Evolutionary conservation across 2,113 vertebrate species (phyloP), one percentile per base, ranked within the genome.

Genomic region (Tauraco erythrolophus): DNA sequence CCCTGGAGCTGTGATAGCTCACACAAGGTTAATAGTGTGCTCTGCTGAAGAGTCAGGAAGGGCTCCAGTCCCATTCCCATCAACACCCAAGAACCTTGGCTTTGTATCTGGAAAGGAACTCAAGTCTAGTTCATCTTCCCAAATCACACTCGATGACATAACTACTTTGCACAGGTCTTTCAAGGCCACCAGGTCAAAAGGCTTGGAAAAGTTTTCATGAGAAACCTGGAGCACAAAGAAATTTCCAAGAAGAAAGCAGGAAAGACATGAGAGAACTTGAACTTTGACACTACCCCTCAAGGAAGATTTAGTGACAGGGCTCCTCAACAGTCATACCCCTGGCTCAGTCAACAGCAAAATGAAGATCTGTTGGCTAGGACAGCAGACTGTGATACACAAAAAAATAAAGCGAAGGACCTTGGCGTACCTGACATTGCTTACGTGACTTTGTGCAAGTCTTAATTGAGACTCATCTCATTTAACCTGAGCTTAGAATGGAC

Each of bases 331-430:
- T 4, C 69, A 25, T 30, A n/a, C 11, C 33, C 19, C 35, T 24
- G 14, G 30, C 76, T 65, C 10, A 1, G 43, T 22, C 39, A 91
- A 41, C 0, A 54, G 14, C 50, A 64, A 35, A 60, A 53, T 0
- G 12, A 61, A 86, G 33, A 62, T 24, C 25, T 30, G 23, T 9
- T 2, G 7, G 37, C 22, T 68, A 57, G 33, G 45, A 33, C 14
- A 41, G 12, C 23, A 74, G 76, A 17, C 19, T 3, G 4, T 0
- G 7, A 35, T 0, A 22, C 2, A 2, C 4, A 33, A 53, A 65
- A 51, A 51, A 39, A 6, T 0, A 24, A 39, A 33, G 8, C 0
- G 8, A 1, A 76, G 23, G 10, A 35, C 5, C 0, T 19, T 33
- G 45, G 10, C 23, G 24, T 33, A 31, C 7, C 37, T 71, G 60